Evolutionary conservation across 2,888 invertebrate species (phyloP).

Genomic region (Miltochrista miniata): DNA sequence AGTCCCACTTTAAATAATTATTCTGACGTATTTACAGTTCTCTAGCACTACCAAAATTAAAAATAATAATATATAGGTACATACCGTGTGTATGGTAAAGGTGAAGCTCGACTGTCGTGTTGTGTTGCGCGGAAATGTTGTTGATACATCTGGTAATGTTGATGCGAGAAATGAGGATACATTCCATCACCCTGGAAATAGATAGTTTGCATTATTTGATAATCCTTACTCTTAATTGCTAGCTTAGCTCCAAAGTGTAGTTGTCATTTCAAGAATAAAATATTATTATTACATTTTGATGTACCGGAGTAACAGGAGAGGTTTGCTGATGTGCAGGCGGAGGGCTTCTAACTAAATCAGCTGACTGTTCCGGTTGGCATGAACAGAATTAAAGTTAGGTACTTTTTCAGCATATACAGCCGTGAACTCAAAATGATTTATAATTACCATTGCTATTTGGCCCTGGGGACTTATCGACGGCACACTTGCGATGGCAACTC

Average conservation of each 20-base stretch:
- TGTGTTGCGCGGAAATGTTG: conserved; percentile 79
- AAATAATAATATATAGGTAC: neutral
- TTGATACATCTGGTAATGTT: conserved; percentile 80
- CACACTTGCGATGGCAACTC: conserved; percentile 80
- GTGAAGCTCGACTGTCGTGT: conserved; percentile 70
- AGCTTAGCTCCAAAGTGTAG: neutral
- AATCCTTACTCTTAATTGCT: conserved; percentile 4
- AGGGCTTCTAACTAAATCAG: conserved; percentile 88
- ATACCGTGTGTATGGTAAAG: conserved; percentile 65
- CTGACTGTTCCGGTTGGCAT: conserved; percentile 84
- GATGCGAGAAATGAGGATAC: conserved; percentile 79
- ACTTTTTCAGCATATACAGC: conserved; percentile 14
- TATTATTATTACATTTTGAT: conserved; percentile 56
- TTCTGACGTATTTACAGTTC: too few species aligned
- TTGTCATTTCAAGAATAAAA: conserved; percentile 23
- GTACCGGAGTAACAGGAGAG: conserved; percentile 89
- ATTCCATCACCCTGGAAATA: conserved; percentile 74
- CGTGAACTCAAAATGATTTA: conserved; percentile 16
- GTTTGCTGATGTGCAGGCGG: conserved; percentile 94
- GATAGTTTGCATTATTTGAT: conserved; percentile 8
- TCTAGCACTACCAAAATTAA: neutral
- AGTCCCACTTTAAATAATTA: too few species aligned
- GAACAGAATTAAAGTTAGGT: conserved; percentile 54
- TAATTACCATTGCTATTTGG: conserved; percentile 87
- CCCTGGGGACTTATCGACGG: conserved; percentile 85